Percentiles rank a stretch among this genome's conserved stretches.
Evolutionary conservation across 2,113 vertebrate genomes (phyloP).

Genomic region (Tragelaphus imberbis): DNA sequence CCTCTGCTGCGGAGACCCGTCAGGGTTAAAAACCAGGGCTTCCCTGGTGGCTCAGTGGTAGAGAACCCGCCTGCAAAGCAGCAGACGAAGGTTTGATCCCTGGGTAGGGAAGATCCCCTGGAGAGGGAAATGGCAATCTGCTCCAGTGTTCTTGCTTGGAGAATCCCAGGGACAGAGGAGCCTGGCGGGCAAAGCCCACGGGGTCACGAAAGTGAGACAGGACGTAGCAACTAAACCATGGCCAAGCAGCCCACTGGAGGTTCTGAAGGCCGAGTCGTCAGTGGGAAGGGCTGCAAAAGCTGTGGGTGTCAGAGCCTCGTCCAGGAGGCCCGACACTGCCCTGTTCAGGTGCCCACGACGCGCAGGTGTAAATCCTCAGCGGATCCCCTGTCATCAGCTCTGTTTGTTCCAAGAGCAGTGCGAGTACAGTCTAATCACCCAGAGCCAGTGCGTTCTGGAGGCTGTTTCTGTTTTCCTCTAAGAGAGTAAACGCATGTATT

Average conservation of each 20-base stretch:
- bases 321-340: not conserved
- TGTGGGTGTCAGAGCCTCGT: not conserved
- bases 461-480: not conserved
- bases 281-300: fast-evolving
- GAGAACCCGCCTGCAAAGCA: not conserved
- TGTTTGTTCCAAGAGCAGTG: not conserved
- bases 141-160: not conserved
- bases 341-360: not conserved
- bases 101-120: not conserved
- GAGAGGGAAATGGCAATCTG: not conserved
- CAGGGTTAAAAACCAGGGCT: not conserved
- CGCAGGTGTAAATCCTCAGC: fast-evolving
- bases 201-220: not conserved
- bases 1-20: too few species aligned
- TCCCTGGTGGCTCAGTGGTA: not conserved
- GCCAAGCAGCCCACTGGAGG: not conserved
- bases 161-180: not conserved
- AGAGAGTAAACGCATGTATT: not conserved
- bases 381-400: fast-evolving
- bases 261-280: fast-evolving
- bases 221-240: not conserved
- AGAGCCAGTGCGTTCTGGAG: not conserved
- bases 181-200: fast-evolving
- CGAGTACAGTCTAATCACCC: fast-evolving
- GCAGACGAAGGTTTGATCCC: not conserved